Conservation (phyloP, 2,888 invertebrate genomes). For the Agriopis leucophaearia region DNA sequence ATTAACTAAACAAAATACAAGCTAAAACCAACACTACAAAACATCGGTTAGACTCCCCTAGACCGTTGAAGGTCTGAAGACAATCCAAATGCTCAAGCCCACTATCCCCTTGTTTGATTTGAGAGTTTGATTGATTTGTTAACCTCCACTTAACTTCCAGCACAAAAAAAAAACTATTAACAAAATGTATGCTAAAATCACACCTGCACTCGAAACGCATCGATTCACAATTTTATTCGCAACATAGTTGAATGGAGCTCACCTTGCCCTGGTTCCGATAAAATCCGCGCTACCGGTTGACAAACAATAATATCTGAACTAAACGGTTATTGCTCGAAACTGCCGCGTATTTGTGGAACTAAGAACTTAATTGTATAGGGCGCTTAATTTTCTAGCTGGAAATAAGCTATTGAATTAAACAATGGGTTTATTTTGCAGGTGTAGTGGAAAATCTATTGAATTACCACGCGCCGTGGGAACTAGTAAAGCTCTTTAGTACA, state of each 20-base stretch:
- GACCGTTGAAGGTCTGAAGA: too few species aligned
- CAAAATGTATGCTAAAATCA: neutral
- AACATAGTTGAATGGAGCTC: slow-evolving; percentile 5
- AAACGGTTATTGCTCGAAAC: slow-evolving; percentile 44
- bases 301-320: slow-evolving; percentile 48
- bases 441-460: neutral
- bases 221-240: slow-evolving; percentile 26
- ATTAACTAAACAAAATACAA: too few species aligned
- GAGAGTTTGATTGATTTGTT: too few species aligned
- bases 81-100: too few species aligned
- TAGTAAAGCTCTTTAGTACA: too few species aligned
- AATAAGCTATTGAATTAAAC: slow-evolving; percentile 6
- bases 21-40: too few species aligned
- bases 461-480: neutral
- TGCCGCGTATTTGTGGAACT: slow-evolving; percentile 10
- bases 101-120: too few species aligned
- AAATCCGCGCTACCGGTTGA: slow-evolving; percentile 20
- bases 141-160: too few species aligned
- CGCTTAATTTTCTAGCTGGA: slow-evolving; percentile 1
- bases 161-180: neutral
- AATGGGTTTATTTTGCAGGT: neutral
- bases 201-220: slow-evolving; percentile 34
- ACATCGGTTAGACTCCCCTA: too few species aligned
- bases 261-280: slow-evolving; percentile 14
- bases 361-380: slow-evolving; percentile 24